These are phyloP conservation scores for Bos indicus DNA, from an alignment of 2,113 vertebrate genomes.

Conservation along the genomic window DNA sequence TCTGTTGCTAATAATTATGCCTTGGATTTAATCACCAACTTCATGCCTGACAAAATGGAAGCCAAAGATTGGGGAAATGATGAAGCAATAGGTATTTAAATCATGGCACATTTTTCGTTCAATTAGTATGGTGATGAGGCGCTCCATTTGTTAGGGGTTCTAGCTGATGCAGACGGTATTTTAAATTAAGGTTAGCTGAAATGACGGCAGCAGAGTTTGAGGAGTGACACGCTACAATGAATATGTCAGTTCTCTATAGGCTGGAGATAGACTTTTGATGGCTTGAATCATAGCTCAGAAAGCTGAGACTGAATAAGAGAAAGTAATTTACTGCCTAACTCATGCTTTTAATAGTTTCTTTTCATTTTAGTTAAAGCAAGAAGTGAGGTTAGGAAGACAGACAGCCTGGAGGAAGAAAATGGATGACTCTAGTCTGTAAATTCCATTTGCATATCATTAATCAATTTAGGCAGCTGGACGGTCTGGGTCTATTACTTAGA, in stretches of 20 bases:
- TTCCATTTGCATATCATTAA: constrained; percentile 61
- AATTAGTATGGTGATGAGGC: constrained; percentile 83
- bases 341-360: constrained; percentile 12
- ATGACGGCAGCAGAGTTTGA: constrained; percentile 74
- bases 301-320: constrained; percentile 61
- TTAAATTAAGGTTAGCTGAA: constrained; percentile 78
- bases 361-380: constrained; percentile 24
- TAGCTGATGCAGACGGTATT: constrained; percentile 80
- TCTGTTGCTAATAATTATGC: constrained; percentile 84
- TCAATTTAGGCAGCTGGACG: constrained; percentile 45
- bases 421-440: not conserved
- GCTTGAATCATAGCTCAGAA: constrained; percentile 69
- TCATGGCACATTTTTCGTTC: constrained; percentile 78
- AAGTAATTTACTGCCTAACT: constrained; percentile 63
- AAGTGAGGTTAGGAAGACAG: constrained; percentile 16
- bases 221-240: constrained; percentile 73
- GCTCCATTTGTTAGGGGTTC: constrained; percentile 74
- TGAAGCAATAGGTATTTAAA: constrained; percentile 87
- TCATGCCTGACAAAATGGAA: constrained; percentile 81
- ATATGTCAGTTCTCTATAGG: constrained; percentile 68
- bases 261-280: constrained; percentile 72
- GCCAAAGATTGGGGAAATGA: constrained; percentile 78
- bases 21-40: constrained; percentile 83
- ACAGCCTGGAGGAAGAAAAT: not conserved
- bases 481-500: constrained; percentile 51